Conservation (phyloP, 2,888 invertebrate species). For the Pristionchus mayeri region DNA sequence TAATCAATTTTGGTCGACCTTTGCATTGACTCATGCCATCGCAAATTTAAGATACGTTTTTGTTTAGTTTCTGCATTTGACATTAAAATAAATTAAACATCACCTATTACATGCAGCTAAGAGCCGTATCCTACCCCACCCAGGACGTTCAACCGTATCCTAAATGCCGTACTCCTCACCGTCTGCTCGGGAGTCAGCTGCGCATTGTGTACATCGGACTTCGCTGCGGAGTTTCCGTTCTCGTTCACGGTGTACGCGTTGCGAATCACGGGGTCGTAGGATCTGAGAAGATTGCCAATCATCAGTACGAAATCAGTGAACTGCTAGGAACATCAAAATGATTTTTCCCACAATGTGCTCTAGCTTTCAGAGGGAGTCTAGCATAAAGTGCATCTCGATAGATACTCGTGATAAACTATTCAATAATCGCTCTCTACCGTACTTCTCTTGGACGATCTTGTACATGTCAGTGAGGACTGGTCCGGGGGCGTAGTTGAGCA, state of each 20-base stretch:
- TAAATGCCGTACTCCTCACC: constrained; percentile 6
- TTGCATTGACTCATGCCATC: no score
- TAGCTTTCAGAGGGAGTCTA: no score
- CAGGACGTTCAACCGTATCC: background rate
- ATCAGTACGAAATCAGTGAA: background rate
- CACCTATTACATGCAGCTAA: background rate
- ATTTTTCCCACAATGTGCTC: no score
- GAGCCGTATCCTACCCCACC: background rate
- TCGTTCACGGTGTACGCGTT: constrained; percentile 44
- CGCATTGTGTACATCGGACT: constrained; percentile 48
- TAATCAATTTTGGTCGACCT: background rate
- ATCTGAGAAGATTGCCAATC: constrained; percentile 18
- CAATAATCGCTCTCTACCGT: background rate
- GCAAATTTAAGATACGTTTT: no score
- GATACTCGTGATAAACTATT: no score
- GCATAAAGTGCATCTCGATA: background rate
- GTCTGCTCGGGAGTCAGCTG: constrained; percentile 47
- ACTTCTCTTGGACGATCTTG: constrained; percentile 76
- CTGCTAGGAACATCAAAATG: no score
- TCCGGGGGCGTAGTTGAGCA: constrained; percentile 78
- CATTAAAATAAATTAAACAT: background rate
- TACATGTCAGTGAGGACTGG: constrained; percentile 77
- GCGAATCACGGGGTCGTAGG: constrained; percentile 45
- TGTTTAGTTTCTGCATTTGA: no score
- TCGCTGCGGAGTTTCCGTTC: constrained; percentile 51